Percentiles rank a stretch among this genome's conserved stretches.
These are phyloP conservation scores for Orchesella flavescens DNA, from an alignment of 2,888 invertebrate species.

Conservation along the genomic window DNA sequence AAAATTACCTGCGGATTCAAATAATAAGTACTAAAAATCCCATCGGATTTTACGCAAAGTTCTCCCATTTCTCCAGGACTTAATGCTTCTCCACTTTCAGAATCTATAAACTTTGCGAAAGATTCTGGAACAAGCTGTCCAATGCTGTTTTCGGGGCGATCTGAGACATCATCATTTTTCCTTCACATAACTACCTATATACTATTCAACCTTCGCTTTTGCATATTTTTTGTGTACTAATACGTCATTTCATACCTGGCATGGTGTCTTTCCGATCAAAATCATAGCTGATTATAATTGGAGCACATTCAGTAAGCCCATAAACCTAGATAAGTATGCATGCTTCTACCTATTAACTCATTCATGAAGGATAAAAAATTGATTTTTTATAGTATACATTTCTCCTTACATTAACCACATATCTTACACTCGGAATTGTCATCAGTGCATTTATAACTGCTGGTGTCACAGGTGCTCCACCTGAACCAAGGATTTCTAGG, in stretches of 20 bases:
- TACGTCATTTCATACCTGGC: no score
- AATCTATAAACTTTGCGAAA: slow-evolving; percentile 73
- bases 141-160: slow-evolving; percentile 52
- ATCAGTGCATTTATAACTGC: slow-evolving; percentile 59
- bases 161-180: no score
- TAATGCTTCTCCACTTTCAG: slow-evolving; percentile 71
- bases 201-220: no score
- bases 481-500: slow-evolving; percentile 28
- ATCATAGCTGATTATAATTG: no score
- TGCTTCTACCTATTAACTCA: no score
- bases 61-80: slow-evolving; percentile 75
- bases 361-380: no score
- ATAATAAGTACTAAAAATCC: slow-evolving; percentile 59
- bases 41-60: slow-evolving; percentile 73
- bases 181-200: no score
- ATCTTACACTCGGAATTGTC: no score
- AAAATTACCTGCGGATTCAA: slow-evolving; percentile 64
- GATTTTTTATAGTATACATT: not conserved
- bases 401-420: slow-evolving; percentile 61
- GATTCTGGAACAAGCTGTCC: no score
- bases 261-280: no score
- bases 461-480: slow-evolving; percentile 62
- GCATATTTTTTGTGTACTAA: no score
- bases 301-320: slow-evolving; percentile 67
- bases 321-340: slow-evolving; percentile 57